Evolutionary conservation across 2,888 invertebrate species (phyloP), one percentile per base, ranked within the genome.

Genomic region (Micoletzkya japonica): DNA sequence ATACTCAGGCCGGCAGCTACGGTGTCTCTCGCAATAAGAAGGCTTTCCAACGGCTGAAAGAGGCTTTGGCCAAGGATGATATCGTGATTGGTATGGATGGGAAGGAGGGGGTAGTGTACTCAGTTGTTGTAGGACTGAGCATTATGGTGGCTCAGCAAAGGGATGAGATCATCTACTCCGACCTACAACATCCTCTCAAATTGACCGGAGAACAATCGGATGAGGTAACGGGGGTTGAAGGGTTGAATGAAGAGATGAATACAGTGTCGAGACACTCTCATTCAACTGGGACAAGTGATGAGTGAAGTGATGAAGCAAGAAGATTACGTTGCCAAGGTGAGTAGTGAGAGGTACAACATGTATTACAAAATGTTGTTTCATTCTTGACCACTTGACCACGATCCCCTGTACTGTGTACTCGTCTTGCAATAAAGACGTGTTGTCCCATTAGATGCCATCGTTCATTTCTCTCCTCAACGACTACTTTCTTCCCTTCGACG

Each of bases 201-300:
- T 90, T 97, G 52, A 93, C 95, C 50, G 96, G 91, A 14, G 90
- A 90, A 78, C 87, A 91, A 57, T 90, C 90, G 81, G 91, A 91
- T 85, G 90, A 90, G 87, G 90, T 89, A 70, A 34, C 69, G 26
- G 30, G 2, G 36, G 6, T 34, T 59, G 59, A 34, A 20, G 4
- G 7, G 7, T 26, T 28, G 56, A 56, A 24, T 24, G 26, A 56
- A 56, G 56, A 56, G 26, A 17, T 54, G 26, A 63, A 71, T 81
- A 92, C 86, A 97, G 89, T 98, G 97, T 86, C 97, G 97, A 87
- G 98, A 98, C 86, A 95, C 97, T 0, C 88, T 99, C 73, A 94
- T 97, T 24, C 98, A 99, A 87, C 95, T 96, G 86, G 95, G 95
- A 69, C 94, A 93, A 32, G 99, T 98, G 88, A 89, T 99, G 76